phyloP scores from a whole-genome alignment of 2,888 invertebrate species.

The Erpobdella octoculata region DNA sequence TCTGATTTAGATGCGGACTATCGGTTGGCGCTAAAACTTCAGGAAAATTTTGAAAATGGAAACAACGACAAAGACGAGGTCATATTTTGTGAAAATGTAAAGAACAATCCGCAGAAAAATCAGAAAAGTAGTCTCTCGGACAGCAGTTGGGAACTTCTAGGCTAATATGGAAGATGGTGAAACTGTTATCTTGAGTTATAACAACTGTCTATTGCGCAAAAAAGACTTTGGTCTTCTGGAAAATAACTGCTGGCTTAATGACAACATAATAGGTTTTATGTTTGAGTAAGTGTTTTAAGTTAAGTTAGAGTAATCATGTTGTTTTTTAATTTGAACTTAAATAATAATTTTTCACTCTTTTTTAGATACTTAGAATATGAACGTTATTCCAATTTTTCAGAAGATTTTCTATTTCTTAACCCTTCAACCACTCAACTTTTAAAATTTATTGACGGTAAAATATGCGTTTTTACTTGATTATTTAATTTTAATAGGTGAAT shows the following conservation, averaged over 20 bases:
- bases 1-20: too few relatives aligned
- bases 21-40: not conserved
- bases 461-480: too few relatives aligned
- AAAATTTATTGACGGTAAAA: conserved; percentile 15
- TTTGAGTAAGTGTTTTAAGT: conserved; percentile 62
- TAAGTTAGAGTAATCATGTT: too few relatives aligned
- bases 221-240: conserved; percentile 72
- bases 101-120: not conserved
- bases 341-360: too few relatives aligned
- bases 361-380: conserved; percentile 14
- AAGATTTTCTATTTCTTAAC: conserved; percentile 11
- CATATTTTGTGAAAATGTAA: not conserved
- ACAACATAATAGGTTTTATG: conserved; percentile 82
- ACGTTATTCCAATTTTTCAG: not conserved
- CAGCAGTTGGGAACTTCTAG: conserved; percentile 65
- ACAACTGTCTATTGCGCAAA: conserved; percentile 69
- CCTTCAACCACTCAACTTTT: conserved; percentile 1
- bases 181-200: conserved; percentile 73
- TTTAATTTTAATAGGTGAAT: too few relatives aligned
- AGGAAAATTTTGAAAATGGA: too few relatives aligned
- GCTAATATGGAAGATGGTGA: too few relatives aligned
- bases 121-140: not conserved
- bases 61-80: too few relatives aligned
- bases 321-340: too few relatives aligned
- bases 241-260: conserved; percentile 82